Percentiles rank a stretch among this genome's conserved stretches.
Evolutionary conservation across 2,888 invertebrate species (phyloP).

Genomic region (Linnaemya vulpina): DNA sequence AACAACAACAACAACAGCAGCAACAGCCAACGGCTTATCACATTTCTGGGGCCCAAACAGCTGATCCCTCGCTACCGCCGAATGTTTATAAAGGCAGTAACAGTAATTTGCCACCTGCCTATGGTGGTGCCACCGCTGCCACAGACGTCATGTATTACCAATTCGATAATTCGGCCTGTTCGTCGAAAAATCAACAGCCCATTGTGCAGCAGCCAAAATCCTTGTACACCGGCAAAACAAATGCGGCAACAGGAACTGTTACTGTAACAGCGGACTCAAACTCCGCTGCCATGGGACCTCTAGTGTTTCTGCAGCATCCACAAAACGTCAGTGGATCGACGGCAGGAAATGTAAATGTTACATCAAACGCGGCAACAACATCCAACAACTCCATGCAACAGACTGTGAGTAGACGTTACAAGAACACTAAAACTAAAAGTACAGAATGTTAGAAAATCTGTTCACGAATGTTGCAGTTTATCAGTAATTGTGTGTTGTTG

Average conservation of each 20-base stretch:
- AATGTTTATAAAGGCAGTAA: conserved; percentile 72
- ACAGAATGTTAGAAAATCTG: conserved; percentile 58
- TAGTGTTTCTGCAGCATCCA: conserved; percentile 80
- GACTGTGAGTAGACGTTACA: conserved; percentile 80
- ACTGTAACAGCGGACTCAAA: conserved; percentile 28
- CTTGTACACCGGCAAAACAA: conserved; percentile 42
- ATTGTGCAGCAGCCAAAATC: conserved; percentile 65
- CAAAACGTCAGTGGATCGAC: conserved; percentile 72
- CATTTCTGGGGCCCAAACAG: conserved; percentile 81
- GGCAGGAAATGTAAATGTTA: conserved; percentile 70
- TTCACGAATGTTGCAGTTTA: conserved; percentile 67
- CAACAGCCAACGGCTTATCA: conserved; percentile 79
- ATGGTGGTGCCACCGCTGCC: conserved; percentile 79
- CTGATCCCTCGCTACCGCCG: conserved; percentile 79
- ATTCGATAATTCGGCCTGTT: conserved; percentile 78
- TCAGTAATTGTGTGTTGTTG: conserved; percentile 56
- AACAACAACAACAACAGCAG: no score
- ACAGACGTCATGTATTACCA: conserved; percentile 82
- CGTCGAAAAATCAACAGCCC: conserved; percentile 63
- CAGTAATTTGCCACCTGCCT: conserved; percentile 58
- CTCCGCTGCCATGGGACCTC: conserved; percentile 75
- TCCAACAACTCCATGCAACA: conserved; percentile 76
- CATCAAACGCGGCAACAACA: conserved; percentile 67
- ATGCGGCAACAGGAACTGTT: conserved; percentile 27
- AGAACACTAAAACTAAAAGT: conserved; percentile 26